Evolutionary conservation across 2,888 invertebrate species (phyloP).

Genomic region (Drosophila recens): DNA sequence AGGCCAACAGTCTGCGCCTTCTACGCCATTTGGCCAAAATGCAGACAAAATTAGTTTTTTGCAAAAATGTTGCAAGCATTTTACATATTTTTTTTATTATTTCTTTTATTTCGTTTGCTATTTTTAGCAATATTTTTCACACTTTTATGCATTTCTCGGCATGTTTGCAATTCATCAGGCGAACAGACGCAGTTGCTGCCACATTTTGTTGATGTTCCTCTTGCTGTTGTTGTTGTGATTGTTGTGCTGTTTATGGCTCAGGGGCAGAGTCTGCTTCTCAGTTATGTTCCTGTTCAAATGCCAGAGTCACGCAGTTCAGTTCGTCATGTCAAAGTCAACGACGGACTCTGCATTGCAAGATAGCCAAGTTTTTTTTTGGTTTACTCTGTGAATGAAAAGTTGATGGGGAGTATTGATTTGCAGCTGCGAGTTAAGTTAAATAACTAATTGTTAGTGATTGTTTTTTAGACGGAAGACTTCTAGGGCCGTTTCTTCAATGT

Average conservation of each 20-base stretch:
- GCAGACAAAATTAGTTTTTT: conserved; percentile 50
- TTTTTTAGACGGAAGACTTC: neutral
- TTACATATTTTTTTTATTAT: conserved; percentile 6
- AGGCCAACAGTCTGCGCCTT: conserved; percentile 36
- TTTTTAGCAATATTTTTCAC: conserved; percentile 68
- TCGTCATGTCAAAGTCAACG: conserved; percentile 81
- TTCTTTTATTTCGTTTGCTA: conserved; percentile 33
- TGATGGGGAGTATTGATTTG: neutral
- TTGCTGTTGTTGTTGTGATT: conserved; percentile 31
- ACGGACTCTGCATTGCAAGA: conserved; percentile 45
- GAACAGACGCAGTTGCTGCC: conserved; percentile 24
- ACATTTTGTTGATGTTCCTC: conserved; percentile 13
- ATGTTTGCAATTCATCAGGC: conserved; percentile 70
- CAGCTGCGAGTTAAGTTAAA: neutral
- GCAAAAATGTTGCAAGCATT: conserved; percentile 38
- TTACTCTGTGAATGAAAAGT: conserved; percentile 13
- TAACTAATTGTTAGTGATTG: neutral
- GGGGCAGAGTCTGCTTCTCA: conserved; percentile 47
- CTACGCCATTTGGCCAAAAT: conserved; percentile 31
- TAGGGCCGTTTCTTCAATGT: too few species aligned
- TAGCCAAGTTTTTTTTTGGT: conserved; percentile 17
- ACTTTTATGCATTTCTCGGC: conserved; percentile 66
- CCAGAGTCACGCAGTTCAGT: conserved; percentile 75
- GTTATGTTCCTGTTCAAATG: conserved; percentile 59
- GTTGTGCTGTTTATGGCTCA: conserved; percentile 53